phyloP scores from a whole-genome alignment of 2,888 invertebrate genomes.

The Pimpla rufipes region DNA sequence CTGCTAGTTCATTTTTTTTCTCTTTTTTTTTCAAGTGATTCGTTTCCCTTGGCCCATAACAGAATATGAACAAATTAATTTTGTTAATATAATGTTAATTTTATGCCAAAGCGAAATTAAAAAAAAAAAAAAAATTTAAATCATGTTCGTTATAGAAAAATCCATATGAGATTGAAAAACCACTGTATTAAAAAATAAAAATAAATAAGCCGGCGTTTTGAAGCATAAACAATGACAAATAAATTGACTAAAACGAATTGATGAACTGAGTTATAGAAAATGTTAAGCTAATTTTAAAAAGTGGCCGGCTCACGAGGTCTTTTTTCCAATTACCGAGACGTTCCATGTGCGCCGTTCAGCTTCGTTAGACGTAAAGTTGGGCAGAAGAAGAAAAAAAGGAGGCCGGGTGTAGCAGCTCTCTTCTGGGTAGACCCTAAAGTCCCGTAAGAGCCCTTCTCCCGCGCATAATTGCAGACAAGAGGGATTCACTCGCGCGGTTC shows the following conservation, averaged over 20 bases:
- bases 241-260: neutral
- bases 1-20: constrained; percentile 86
- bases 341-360: too few relatives aligned
- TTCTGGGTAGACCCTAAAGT: constrained; percentile 11
- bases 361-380: neutral
- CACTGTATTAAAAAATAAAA: too few relatives aligned
- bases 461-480: constrained; percentile 29
- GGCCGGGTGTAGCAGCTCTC: neutral
- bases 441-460: constrained; percentile 13
- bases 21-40: neutral
- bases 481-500: constrained; percentile 8
- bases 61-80: neutral
- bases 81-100: neutral
- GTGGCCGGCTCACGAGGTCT: too few relatives aligned
- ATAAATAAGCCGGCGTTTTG: neutral
- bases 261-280: too few relatives aligned
- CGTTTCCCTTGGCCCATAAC: neutral
- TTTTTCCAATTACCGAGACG: neutral
- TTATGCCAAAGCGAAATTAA: neutral
- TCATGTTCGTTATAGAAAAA: neutral
- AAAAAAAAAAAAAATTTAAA: neutral
- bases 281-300: too few relatives aligned
- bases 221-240: neutral
- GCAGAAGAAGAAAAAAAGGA: neutral
- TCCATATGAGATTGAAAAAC: too few relatives aligned